Evolutionary conservation across 2,113 vertebrate genomes (phyloP), one percentile per base, ranked within the genome.

Genomic region (Leptobrachium ailaonicum): DNA sequence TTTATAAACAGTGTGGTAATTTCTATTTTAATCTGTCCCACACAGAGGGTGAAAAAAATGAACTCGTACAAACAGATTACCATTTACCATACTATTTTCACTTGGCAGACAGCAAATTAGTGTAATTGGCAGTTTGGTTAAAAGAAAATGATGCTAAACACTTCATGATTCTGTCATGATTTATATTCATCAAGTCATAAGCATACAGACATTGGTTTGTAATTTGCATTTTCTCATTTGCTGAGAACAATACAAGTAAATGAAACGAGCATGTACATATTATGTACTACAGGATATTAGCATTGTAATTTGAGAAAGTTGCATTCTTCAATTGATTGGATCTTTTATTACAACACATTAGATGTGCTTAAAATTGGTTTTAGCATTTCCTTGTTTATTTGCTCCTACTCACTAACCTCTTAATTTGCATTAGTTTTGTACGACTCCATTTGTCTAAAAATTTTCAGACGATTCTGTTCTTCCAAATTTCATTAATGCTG

Each of bases 41-140:
- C 88, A 87, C 83, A 87, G 82, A 87, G 82, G 86, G 85, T 83
- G 44, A 85, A 43, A 77, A 83, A 86, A 85, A 88, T 85, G 89
- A 87, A 85, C 12, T 0, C 45, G 45, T 78, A 79, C 75, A 85
- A 83, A 84, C 11, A 83, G 85, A 71, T 72, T 12, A 5, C 83
- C 62, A 11, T 72, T 76, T 83, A 86, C 69, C 69, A n/a, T 86
- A 82, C 83, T 58, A 84, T 88, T 83, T 87, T 88, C 44, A 53
- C 84, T 88, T 87, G 82, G 84, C 68, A 87, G 85, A 85, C 83
- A 85, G 85, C 87, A 91, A 93, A 93, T 91, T 91, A 90, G 91
- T 89, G 87, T 94, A 95, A 95, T 94, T 95, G 93, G 92, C 91
- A 93, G 89, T 87, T 94, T 94, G 92, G 94, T 95, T 96, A 94